A percentile compares a stretch with the other conserved stretches of the same genome.
Conservation (phyloP, 2,113 vertebrate species). For the Petromus typicus region DNA sequence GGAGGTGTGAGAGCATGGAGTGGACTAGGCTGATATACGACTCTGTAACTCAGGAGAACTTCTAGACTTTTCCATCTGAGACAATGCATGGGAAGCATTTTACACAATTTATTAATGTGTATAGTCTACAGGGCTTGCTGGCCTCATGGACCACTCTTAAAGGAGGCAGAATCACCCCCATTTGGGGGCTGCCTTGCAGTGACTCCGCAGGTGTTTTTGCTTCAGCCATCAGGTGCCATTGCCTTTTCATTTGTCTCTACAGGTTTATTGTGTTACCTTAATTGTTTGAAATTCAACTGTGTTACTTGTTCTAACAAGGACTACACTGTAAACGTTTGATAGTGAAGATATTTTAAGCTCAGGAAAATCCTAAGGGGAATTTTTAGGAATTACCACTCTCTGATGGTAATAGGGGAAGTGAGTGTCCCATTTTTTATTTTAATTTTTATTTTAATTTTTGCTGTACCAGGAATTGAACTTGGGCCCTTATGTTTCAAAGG, state of each 20-base stretch:
- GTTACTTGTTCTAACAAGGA: background rate
- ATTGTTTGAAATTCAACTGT: background rate
- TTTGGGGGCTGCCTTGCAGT: background rate
- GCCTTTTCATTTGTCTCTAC: background rate
- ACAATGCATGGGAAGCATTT: background rate
- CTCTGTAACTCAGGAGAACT: background rate
- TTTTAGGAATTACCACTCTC: background rate
- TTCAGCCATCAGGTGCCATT: background rate
- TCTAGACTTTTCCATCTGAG: background rate
- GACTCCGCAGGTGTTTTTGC: background rate
- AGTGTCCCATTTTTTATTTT: background rate
- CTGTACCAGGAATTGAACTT: too few species aligned
- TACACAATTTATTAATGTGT: background rate
- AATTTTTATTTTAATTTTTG: too few species aligned
- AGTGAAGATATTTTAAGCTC: background rate
- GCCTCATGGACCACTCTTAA: background rate
- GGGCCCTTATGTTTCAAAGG: too few species aligned
- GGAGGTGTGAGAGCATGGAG: background rate
- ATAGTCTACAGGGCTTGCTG: background rate
- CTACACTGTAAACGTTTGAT: background rate
- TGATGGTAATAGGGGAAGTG: background rate
- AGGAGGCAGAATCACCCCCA: background rate
- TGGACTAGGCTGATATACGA: background rate
- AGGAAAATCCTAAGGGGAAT: constrained; percentile 5
- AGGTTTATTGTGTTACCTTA: background rate